Base-by-base conservation (phyloP, 2,888 invertebrate species). In the Stramonita haemastoma region DNA sequence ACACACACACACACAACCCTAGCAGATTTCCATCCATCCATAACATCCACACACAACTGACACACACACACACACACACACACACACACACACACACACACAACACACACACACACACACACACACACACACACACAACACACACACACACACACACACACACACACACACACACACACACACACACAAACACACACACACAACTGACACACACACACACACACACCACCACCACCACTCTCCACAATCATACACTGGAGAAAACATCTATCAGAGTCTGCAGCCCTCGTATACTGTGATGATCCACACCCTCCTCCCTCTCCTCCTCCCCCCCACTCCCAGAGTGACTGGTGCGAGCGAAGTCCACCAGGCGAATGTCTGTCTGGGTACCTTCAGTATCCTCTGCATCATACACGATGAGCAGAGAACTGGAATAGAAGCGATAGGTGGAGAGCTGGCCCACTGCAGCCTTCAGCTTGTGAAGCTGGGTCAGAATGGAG, bases 281-380 rank as follows among this genome's bases (percentile, higher is more conserved):
- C 92, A 99, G 96, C 91, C 98, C 98, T 86, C 98, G 98, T 93
- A 98, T 97, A 96, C 98, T 98, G 89, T 98, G 98, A 93, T 97
- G 97, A 96, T 99, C 98, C 26, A 98, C 98, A 46, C 98, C 98
- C 95, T 97, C 97, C 96, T 98, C 98, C 13, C 97, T 96, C 5
- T 92, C 93, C 29, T 92, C 92, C 89, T 96, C 96, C 92, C 96
- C 96, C 90, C 92, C 90, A 92, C 97, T 97, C 88, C 97, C 97
- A 90, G 94, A 93, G 96, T 97, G 98, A 19, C 98, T 98, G 17
- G 98, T 98, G 96, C 99, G 98, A 91, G 99, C 99, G 96, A 99
- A 99, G 96, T 99, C 99, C 93, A 99, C 99, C 97, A 99, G 98
- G 93, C 98, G 97, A 88, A 99, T 98, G 96, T 98, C 98, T 13